Base-by-base conservation (phyloP, 1,140 invertebrate genomes). In the Mylabris phalerata region DNA sequence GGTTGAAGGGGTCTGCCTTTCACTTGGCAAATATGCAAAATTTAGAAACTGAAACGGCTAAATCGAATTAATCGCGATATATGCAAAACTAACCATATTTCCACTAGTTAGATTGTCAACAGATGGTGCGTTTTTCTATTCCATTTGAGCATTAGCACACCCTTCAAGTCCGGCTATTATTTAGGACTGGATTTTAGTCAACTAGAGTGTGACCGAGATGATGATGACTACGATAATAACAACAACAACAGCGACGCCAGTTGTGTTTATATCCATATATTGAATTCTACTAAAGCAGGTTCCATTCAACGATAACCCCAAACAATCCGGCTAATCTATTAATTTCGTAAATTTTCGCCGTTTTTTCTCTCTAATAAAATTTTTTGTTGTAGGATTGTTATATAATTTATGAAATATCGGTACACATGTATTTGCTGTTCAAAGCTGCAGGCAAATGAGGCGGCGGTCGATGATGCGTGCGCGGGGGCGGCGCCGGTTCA, bases 121-220 rank as follows among this genome's bases (percentile, higher is more conserved):
- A 73, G 71, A 73, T 73, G 71, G 71, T 73, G 67, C 57, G 66
- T 71, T 73, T 73, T 73, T 73, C 71, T 73, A 62, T 73, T 67
- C 71, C 67, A 73, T 73, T 73, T 73, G 66, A 70, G 68, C 71
- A 72, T 73, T 72, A 73, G 67, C 67, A 64, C 67, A 65, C 65
- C 64, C 45, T 50, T 48, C n/a, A 32, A 32, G 19, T 7, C 4
- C 32, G 32, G 7, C 32, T 7, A 32, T 32, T 32, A 32, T 32
- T 32, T 32, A 32, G 32, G 7, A 32, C 32, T 32, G 32, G 32
- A 32, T 32, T 32, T 7, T 32, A 32, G 32, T 32, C 32, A 32
- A 32, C 13, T 45, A 25, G n/a, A 26, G 41, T 54, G 51, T 54
- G 27, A 45, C 38, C 41, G 51, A 54, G 41, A 45, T 58, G 27